These are phyloP conservation scores for Drosophila kuntzei DNA, from an alignment of 2,888 invertebrate genomes.

Conservation along the genomic window DNA sequence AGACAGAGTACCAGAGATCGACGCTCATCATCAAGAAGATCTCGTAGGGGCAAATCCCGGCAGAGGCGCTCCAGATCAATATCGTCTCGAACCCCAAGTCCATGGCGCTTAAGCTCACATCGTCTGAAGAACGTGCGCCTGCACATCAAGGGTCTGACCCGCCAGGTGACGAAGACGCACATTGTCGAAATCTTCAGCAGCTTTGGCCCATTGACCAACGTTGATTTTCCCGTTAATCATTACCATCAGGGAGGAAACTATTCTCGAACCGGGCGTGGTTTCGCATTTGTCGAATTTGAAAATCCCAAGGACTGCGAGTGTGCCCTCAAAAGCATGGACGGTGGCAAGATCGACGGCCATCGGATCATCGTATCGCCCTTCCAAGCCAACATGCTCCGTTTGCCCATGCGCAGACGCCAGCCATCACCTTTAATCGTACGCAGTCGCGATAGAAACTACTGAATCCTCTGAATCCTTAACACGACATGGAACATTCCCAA, in stretches of 20 bases:
- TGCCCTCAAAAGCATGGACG: conserved; percentile 57
- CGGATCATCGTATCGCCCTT: conserved; percentile 51
- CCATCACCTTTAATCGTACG: neutral
- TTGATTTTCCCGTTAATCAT: conserved; percentile 58
- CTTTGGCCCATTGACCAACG: conserved; percentile 49
- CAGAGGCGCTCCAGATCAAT: neutral
- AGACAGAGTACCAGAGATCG: neutral
- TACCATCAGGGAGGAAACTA: neutral
- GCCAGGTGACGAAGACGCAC: conserved; percentile 57
- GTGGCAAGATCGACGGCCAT: conserved; percentile 58
- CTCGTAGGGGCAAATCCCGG: neutral
- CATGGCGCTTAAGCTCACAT: neutral
- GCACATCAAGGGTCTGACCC: conserved; percentile 56
- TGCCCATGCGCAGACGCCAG: conserved; percentile 39
- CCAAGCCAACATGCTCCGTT: conserved; percentile 36
- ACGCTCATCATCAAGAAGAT: neutral
- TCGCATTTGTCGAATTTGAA: conserved; percentile 56
- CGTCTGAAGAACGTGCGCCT: conserved; percentile 33
- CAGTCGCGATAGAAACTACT: neutral
- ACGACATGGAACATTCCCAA: neutral
- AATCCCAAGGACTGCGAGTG: conserved; percentile 50
- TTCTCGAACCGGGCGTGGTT: conserved; percentile 48
- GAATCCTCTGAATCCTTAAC: neutral
- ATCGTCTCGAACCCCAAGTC: neutral
- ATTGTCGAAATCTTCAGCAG: conserved; percentile 55